Percentiles rank a stretch among this genome's conserved stretches.
These are phyloP conservation scores for Limonius californicus DNA, from an alignment of 1,140 invertebrate genomes.

Conservation along the genomic window DNA sequence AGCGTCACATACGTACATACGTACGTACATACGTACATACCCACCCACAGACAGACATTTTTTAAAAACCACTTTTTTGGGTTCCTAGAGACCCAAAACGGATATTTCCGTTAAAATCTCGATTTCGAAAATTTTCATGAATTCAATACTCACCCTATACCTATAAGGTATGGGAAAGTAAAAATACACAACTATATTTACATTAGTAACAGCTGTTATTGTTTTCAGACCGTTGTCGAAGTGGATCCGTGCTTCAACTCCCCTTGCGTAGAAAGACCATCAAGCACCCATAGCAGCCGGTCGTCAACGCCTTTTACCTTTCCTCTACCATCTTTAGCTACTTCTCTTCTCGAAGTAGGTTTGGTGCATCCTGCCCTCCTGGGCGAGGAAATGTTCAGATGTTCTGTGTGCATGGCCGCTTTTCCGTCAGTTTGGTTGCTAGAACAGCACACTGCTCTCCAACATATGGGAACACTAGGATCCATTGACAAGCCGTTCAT, in stretches of 20 bases:
- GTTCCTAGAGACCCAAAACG: too few relatives aligned
- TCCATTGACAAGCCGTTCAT: constrained; percentile 85
- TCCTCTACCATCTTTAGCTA: constrained; percentile 41
- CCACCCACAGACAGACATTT: too few relatives aligned
- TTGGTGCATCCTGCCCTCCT: constrained; percentile 50
- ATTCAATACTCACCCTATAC: too few relatives aligned
- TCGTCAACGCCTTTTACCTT: constrained; percentile 49
- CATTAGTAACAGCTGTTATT: too few relatives aligned
- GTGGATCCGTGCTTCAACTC: constrained; percentile 39
- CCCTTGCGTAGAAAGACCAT: constrained; percentile 38
- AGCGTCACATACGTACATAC: too few relatives aligned
- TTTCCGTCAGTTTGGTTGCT: constrained; percentile 79
- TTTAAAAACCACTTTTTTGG: too few relatives aligned
- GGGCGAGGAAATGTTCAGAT: constrained; percentile 56
- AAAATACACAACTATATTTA: too few relatives aligned
- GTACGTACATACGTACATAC: too few relatives aligned
- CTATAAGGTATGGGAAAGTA: too few relatives aligned
- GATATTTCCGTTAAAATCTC: too few relatives aligned
- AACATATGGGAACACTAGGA: constrained; percentile 54
- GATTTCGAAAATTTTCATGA: too few relatives aligned
- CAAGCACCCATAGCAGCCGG: constrained; percentile 45
- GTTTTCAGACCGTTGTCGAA: constrained; percentile 33
- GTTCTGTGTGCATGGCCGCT: constrained; percentile 73
- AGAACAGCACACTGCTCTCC: constrained; percentile 73
- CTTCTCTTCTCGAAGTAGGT: constrained; percentile 40